A percentile compares a stretch with the other conserved stretches of the same genome.
Evolutionary conservation across 2,797 vertebrate genomes (phyloP).

Genomic region (Octomys mimax): DNA sequence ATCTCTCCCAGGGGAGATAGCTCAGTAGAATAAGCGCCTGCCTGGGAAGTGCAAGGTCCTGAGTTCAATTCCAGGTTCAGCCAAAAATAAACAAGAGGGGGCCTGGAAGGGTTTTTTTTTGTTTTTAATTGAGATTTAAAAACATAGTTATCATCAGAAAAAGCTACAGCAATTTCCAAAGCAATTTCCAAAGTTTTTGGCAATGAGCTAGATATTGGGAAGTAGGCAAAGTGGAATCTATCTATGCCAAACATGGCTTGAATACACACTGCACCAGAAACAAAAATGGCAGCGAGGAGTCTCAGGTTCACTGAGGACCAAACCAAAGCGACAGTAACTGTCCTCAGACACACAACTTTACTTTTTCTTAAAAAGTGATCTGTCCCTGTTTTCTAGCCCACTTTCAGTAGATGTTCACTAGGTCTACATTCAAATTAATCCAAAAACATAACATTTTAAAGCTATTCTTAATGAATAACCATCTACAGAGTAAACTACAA

Average conservation of each 20-base stretch:
- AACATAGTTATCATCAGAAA: not conserved
- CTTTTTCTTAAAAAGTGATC: not conserved
- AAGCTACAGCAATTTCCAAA: not conserved
- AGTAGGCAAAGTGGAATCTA: not conserved
- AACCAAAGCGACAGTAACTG: not conserved
- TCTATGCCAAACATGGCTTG: not conserved
- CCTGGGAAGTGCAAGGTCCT: too few species aligned
- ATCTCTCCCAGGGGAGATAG: too few species aligned
- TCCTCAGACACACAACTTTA: not conserved
- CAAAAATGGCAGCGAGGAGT: accelerated
- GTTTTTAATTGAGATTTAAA: not conserved
- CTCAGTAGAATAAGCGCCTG: too few species aligned
- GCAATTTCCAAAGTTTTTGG: too few species aligned
- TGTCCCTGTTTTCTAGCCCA: too few species aligned
- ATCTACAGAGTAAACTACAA: not conserved
- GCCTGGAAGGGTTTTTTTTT: too few species aligned
- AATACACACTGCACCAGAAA: too few species aligned
- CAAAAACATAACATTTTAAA: not conserved
- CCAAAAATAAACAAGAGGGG: too few species aligned
- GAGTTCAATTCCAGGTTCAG: too few species aligned
- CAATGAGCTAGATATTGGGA: not conserved
- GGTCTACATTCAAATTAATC: not conserved
- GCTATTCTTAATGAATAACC: not conserved
- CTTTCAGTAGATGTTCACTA: not conserved
- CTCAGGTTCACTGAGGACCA: not conserved